Base-by-base conservation (phyloP, 1,140 invertebrate genomes). In the Lepidurus couesii region DNA sequence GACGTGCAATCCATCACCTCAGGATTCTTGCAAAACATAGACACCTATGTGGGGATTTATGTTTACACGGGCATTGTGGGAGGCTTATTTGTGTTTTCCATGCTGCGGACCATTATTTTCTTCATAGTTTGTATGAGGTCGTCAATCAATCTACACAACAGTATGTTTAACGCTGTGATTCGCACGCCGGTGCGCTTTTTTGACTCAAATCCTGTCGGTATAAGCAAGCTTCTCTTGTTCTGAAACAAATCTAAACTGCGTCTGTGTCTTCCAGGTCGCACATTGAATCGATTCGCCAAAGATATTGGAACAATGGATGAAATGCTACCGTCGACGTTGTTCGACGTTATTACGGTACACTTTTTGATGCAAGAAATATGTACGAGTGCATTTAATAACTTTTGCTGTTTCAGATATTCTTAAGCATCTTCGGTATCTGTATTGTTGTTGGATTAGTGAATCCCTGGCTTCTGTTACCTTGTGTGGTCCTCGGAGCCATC, bases 281-380 rank as follows among this genome's bases (percentile, higher is more conserved):
- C 92, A 26, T 83, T 93, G 1, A 93, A 93, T 83, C 84, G 92
- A 47, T 93, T 93, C 81, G 90, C 91, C 1, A 93, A 92, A 84
- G 92, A 93, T 80, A 89, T 93, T 83, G 92, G 93, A 0, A 89
- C 91, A 0, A 89, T 96, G 80, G 96, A 97, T 83, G 95, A 98
- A 85, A 83, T 91, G 1, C 84, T 98, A n/a, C 95, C 96, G 75
- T 86, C 88, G 75, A 88, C 90, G 13, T 88, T 92, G 75, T 87
- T 95, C 77, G 95, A 97, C 83, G 91, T 93, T 76, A 86, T 94
- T 1, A 88, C 90, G 84, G 84, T 84, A 81, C 83, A 13, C 1
- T 6, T 7, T 74, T 78, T 6, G 42, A 78, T 78, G 21, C 34
- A 10, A 75, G 42, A 44, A 26, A 65, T 78, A 78, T 24, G 45